Evolutionary conservation across 2,888 invertebrate species (phyloP).

Genomic region (Trilocha varians): DNA sequence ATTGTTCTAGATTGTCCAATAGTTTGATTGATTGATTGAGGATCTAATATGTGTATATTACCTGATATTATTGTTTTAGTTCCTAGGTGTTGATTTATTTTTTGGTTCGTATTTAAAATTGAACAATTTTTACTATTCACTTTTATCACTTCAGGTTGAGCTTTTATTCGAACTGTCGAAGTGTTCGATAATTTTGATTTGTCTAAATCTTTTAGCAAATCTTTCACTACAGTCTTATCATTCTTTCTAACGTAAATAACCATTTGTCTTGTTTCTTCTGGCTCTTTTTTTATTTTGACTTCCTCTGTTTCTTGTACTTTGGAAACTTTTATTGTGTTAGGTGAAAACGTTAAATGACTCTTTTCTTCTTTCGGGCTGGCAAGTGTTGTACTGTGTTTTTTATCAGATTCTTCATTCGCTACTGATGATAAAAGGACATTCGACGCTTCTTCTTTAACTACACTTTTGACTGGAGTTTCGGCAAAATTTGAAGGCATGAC

Average conservation of each 20-base stretch:
- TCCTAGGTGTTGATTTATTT: conserved; percentile 56
- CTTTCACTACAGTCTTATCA: conserved; percentile 75
- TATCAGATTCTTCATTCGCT: conserved; percentile 39
- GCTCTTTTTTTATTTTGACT: conserved; percentile 31
- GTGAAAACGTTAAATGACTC: conserved; percentile 81
- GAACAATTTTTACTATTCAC: conserved; percentile 62
- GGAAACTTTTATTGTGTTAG: conserved; percentile 77
- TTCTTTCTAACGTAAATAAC: conserved; percentile 63
- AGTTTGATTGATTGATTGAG: conserved; percentile 52
- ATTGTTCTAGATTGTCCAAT: conserved; percentile 61
- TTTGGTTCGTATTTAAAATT: conserved; percentile 60
- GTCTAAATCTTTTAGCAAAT: conserved; percentile 75
- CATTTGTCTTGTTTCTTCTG: conserved; percentile 68
- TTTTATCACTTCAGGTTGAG: conserved; percentile 59
- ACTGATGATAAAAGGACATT: conserved; percentile 61
- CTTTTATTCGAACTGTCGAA: conserved; percentile 58
- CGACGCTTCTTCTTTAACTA: conserved; percentile 64
- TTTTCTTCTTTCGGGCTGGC: conserved; percentile 78
- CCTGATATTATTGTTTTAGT: conserved; percentile 69
- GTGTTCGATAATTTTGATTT: conserved; percentile 44
- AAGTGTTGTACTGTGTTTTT: conserved; percentile 53
- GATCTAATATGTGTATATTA: conserved; percentile 68
- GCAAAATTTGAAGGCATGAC: conserved; percentile 86
- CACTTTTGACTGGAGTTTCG: conserved; percentile 60
- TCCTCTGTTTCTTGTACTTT: conserved; percentile 59